Evolutionary conservation across 2,113 vertebrate genomes (phyloP), one percentile per base, ranked within the genome.

Genomic region (Maccullochella peelii): DNA sequence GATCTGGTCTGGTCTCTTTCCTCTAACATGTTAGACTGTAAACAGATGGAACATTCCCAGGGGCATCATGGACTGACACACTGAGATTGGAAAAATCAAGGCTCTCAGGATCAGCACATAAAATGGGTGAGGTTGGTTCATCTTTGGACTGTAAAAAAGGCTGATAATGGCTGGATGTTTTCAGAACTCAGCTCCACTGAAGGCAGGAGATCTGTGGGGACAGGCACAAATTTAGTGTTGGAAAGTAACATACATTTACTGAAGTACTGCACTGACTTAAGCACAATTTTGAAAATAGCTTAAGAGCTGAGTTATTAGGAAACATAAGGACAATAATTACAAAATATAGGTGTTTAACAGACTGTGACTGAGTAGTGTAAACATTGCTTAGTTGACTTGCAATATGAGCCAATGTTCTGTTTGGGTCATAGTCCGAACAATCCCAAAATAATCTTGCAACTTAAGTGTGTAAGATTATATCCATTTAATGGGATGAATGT

Each of bases 41-140:
- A 71, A 74, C 18, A 65, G 55, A 57, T 58, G 69, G 74, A 82
- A 42, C 49, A 58, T 58, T 68, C 69, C 55, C 47, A 14, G 42
- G 58, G 73, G 78, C 50, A 33, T 67, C 66, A 14, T 62, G 16
- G 42, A 23, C 38, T 44, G 36, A 79, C 65, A 80, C 4, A 6
- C 58, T 44, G 52, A 61, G 52, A 61, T n/a, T 30, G 52, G 62
- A 52, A 40, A 61, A 59, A 59, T 44, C 59, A 36, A 9, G 27
- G 20, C 61, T 77, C 33, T 38, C 5, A 23, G 61, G 68, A 61
- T 82, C 67, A n/a, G 36, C 42, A 62, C 42, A 57, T 18, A 71
- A 33, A 15, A 79, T 38, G 36, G 38, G 58, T 8, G 66, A 59
- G 50, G 58, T 40, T 69, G 54, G 33, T 23, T 85, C 27, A 50